Evolutionary conservation across 2,797 vertebrate genomes (phyloP), one percentile per base, ranked within the genome.

Genomic region (Manis javanica): DNA sequence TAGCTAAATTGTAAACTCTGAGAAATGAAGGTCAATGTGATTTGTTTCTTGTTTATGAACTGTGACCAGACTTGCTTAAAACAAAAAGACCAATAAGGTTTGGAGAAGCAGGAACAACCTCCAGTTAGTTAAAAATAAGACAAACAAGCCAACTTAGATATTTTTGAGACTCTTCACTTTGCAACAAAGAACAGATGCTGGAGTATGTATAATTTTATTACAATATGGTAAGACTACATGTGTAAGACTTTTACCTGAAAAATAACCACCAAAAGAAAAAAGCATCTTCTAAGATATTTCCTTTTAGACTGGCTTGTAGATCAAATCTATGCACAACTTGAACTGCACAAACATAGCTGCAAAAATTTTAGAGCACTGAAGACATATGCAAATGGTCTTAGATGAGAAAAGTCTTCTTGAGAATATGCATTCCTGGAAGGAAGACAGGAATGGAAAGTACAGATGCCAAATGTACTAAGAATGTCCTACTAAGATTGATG

Each of bases 101-200:
- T 42, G 9, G 55, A 95, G 16, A 77, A 90, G 71, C 9, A 92
- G 49, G 89, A 88, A 85, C 9, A 29, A 78, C 26, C n/a, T 83
- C 19, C 24, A 87, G 74, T 68, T 77, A 16, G 46, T 93, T 69
- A 92, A 94, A 95, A 86, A 79, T 64, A 88, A 74, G 84, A 75
- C 26, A 42, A 83, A 90, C 24, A 79, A 90, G 24, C 19, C 51
- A 82, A 14, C 19, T 90, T 63, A 55, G 64, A 14, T 29, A 91
- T 39, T 53, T 87, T 74, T 72, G 79, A 91, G 64, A 69, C 7
- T 72, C 5, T 53, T 75, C 29, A 87, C 59, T 95, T 66, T 81
- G 31, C n/a, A 92, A 75, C 8, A 94, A 37, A 75, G 24, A 85
- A 83, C 9, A 77, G 63, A 53, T 81, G n/a, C n/a, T 77, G 49